phyloP scores from a whole-genome alignment of 1,140 invertebrate species.

The Samia ricini region DNA sequence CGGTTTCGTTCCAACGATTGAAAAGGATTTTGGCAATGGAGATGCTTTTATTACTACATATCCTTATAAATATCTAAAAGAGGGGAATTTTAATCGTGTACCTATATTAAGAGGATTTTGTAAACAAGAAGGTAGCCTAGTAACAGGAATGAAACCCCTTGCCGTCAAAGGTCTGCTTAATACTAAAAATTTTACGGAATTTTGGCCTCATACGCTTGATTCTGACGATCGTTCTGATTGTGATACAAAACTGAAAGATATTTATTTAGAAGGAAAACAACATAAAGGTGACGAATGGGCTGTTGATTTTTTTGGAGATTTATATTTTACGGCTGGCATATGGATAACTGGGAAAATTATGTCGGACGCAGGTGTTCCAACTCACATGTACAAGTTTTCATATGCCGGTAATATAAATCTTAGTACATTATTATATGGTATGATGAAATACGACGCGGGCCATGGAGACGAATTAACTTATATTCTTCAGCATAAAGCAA shows the following conservation, averaged over 20 bases:
- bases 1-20: constrained; percentile 56
- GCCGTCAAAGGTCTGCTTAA: constrained; percentile 22
- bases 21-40: constrained; percentile 52
- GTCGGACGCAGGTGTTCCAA: constrained; percentile 30
- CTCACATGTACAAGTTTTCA: constrained; percentile 58
- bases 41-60: constrained; percentile 76
- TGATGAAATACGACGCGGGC: constrained; percentile 57
- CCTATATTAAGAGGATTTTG: constrained; percentile 75
- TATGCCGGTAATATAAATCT: constrained; percentile 66
- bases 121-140: constrained; percentile 62
- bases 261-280: constrained; percentile 30
- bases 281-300: constrained; percentile 22
- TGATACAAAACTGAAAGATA: constrained; percentile 33
- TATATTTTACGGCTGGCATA: constrained; percentile 66
- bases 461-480: constrained; percentile 75
- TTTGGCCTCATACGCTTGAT: constrained; percentile 34
- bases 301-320: constrained; percentile 53
- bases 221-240: constrained; percentile 21
- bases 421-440: constrained; percentile 61
- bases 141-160: constrained; percentile 21
- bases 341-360: constrained; percentile 52
- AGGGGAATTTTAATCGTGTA: constrained; percentile 68
- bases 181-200: constrained; percentile 32
- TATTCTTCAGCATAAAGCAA: constrained; percentile 45
- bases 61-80: constrained; percentile 71